Evolutionary conservation across 1,140 invertebrate species (phyloP).

Genomic region (Pygmarrhopalites habei): DNA sequence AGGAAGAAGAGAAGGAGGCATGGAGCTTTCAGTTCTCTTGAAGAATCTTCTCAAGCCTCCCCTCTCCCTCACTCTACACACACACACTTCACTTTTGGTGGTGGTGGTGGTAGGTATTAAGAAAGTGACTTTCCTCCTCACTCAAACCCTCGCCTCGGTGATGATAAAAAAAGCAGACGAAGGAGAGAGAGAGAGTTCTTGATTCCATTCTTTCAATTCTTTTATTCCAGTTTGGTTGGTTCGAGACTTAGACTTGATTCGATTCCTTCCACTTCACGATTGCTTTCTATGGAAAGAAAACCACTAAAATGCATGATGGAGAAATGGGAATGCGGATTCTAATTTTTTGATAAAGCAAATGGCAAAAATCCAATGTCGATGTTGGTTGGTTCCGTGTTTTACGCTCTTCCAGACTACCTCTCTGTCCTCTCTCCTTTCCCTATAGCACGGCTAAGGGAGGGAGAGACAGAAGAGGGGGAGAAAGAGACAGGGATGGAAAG

Average conservation of each 20-base stretch:
- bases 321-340: slow-evolving; percentile 32
- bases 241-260: slow-evolving; percentile 26
- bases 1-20: no score
- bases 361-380: slow-evolving; percentile 38
- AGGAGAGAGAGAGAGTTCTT: background rate
- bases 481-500: background rate
- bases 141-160: no score
- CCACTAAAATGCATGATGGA: slow-evolving; percentile 30
- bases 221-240: slow-evolving; percentile 14
- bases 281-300: slow-evolving; percentile 27
- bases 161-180: background rate
- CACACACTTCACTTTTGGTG: no score
- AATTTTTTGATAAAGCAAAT: slow-evolving; percentile 38
- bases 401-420: background rate
- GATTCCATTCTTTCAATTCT: slow-evolving; percentile 15
- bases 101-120: no score
- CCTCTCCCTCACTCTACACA: no score
- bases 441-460: no score
- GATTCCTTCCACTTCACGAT: slow-evolving; percentile 28
- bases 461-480: background rate
- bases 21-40: no score
- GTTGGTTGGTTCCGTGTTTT: background rate
- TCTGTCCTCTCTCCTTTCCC: no score
- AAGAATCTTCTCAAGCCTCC: no score
- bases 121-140: no score